Base-by-base conservation (phyloP, 2,888 invertebrate species). In the Drosophila melanosoma region DNA sequence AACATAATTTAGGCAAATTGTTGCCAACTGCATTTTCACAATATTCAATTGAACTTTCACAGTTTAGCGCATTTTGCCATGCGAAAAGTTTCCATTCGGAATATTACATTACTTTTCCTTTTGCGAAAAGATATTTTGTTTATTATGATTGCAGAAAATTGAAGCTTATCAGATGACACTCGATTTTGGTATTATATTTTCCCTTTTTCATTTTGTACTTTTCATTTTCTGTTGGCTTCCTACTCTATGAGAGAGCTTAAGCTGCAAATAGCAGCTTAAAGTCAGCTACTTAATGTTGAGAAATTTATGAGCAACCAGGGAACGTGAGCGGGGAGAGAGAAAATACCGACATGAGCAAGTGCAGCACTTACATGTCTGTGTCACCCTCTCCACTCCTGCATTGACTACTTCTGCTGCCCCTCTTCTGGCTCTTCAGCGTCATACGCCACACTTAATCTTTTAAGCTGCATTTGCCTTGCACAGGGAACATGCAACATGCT, bases 391-490 rank as follows among this genome's bases (percentile, higher is more conserved):
- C 17, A 4, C 23, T 4, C 1, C 48, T 11, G 15, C 45, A 23
- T 15, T 26, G 45, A 23, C 23, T 45, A 20, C 15, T 11, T 42
- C 36, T 38, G 15, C 2, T 15, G 45, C 2, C 36, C 11, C 26
- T 17, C 29, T 29, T 32, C 51, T 10, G 38, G 10, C n/a, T 23
- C 26, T 35, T 33, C 5, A 33, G 35, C 32, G 40, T 33, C 68
- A 26, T 57, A 26, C 61, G 72, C 49, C 69, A 57, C 63, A 85
- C 76, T 83, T 86, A 88, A 88, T 88, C 89, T 88, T 75, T 87
- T 86, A 89, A 87, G 89, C 89, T 88, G 87, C 81, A 88, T 81
- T 83, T 69, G 87, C 88, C 83, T 82, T 78, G 80, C 76, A 62
- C 69, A 59, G 81, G 68, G 83, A 83, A 76, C 79, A 79, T 82